Evolutionary conservation across 92 coral and sea anemone genomes (phyloP).

Genomic region (Palythoa grandiflora): DNA sequence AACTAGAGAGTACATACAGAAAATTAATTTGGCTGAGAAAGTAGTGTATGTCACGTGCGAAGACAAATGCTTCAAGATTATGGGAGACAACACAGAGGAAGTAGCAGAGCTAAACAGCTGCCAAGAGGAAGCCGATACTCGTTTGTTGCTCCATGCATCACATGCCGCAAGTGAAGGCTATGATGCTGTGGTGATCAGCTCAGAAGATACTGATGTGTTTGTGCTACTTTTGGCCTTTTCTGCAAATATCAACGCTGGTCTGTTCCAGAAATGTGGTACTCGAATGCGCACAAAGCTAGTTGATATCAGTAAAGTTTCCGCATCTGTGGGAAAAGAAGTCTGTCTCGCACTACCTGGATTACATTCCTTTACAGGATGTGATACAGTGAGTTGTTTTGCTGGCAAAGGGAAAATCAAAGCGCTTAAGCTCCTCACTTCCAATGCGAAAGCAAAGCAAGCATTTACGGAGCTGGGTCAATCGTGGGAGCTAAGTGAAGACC

Average conservation of each 20-base stretch:
- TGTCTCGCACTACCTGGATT: no score
- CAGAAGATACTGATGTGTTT: slow-evolving; percentile 64
- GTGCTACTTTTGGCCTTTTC: slow-evolving; percentile 49
- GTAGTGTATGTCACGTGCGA: slow-evolving; percentile 25
- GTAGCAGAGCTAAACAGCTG: slow-evolving; percentile 61
- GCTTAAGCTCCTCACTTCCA: neutral
- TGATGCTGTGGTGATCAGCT: slow-evolving; percentile 38
- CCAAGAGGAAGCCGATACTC: slow-evolving; percentile 43
- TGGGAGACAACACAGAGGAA: slow-evolving; percentile 47
- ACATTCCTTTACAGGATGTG: neutral
- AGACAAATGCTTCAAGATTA: slow-evolving; percentile 50
- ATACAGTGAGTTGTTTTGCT: slow-evolving; percentile 42
- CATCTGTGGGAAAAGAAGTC: neutral
- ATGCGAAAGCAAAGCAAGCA: neutral
- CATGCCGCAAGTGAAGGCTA: slow-evolving; percentile 51
- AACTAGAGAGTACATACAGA: slow-evolving; percentile 21
- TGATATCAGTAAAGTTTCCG: slow-evolving; percentile 49
- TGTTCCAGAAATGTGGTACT: slow-evolving; percentile 52
- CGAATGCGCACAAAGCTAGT: slow-evolving; percentile 46
- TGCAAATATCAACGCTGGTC: neutral
- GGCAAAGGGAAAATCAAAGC: neutral
- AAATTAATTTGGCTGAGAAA: slow-evolving; percentile 34
- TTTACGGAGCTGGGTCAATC: neutral
- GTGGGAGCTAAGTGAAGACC: no score
- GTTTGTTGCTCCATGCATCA: slow-evolving; percentile 59